These are phyloP conservation scores for Engraulis encrasicolus DNA, from an alignment of 2,113 vertebrate genomes.

Conservation along the genomic window DNA sequence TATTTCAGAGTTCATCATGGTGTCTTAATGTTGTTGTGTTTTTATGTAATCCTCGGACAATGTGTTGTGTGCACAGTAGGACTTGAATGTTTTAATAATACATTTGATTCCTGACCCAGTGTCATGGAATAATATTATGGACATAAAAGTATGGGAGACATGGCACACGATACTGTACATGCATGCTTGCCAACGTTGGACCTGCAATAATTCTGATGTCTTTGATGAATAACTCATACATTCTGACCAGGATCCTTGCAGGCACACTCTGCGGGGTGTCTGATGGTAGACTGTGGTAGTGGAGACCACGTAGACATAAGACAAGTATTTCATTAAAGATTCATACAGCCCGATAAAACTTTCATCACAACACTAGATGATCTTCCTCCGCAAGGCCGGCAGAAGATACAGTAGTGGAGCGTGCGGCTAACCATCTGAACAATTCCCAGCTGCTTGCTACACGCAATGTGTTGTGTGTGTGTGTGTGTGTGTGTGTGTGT, in stretches of 20 bases:
- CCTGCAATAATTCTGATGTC: neutral
- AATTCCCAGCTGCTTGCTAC: neutral
- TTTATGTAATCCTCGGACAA: neutral
- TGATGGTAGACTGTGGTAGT: neutral
- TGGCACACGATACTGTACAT: too few species aligned
- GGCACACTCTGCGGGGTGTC: neutral
- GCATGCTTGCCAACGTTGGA: neutral
- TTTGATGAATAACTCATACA: neutral
- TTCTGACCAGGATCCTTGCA: neutral
- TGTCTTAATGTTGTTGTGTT: neutral
- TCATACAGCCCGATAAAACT: conserved; percentile 31
- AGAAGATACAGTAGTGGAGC: neutral
- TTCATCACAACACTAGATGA: conserved; percentile 30
- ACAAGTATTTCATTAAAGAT: conserved; percentile 26
- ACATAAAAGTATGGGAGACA: neutral
- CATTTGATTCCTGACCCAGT: neutral
- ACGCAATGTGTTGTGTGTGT: conserved; percentile 11
- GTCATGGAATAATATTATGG: neutral
- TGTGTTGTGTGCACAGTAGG: neutral
- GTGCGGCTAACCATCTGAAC: neutral
- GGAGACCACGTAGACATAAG: conserved; percentile 9
- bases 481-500: conserved; percentile 8
- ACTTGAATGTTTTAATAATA: neutral
- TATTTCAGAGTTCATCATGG: neutral
- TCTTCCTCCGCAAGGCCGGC: neutral